Evolutionary conservation across 2,113 vertebrate genomes (phyloP), one percentile per base, ranked within the genome.

Genomic region (Tachysurus vachellii): DNA sequence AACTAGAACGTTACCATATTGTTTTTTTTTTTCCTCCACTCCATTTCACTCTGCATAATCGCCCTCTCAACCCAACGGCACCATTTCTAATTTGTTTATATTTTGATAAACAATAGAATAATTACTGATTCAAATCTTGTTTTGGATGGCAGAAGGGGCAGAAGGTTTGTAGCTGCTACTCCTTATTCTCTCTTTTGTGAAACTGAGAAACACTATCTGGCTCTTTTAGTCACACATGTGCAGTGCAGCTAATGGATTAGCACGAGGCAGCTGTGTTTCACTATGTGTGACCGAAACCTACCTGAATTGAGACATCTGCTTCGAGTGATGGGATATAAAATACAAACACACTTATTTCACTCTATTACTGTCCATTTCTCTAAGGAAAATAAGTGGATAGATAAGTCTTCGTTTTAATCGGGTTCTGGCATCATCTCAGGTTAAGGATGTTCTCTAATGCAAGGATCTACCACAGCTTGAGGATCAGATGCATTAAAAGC

Each of bases 301-400:
- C 89, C 85, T 90, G 88, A 88, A 90, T 90, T 90, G 87, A 90
- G 89, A 87, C 85, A 83, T 88, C 89, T 85, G 85, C 85, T 82
- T 76, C 50, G 53, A 86, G 77, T 84, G 85, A 70, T 76, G 77
- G 70, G 36, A 85, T 80, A 83, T 50, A 71, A 85, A 85, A 73
- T 61, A 47, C 79, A 68, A 79, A 54, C 71, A 85, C 83, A 50
- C 13, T 47, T 73, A 54, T 59, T 79, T 80, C 73, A 80, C 64
- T 76, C 44, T 19, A 47, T 85, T 76, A 76, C 56, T 50, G 70
- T 6, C 47, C 26, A 10, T 79, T 79, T 56, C 26, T 3, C 12
- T 21, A 5, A 80, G 17, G 17, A 59, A 23, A 80, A 59, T 61
- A 23, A 3, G 19, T 3, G 10, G 28, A 5, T 31, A 31, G 19